Conservation (phyloP, 1,140 invertebrate species). For the Calliphora vicina region DNA sequence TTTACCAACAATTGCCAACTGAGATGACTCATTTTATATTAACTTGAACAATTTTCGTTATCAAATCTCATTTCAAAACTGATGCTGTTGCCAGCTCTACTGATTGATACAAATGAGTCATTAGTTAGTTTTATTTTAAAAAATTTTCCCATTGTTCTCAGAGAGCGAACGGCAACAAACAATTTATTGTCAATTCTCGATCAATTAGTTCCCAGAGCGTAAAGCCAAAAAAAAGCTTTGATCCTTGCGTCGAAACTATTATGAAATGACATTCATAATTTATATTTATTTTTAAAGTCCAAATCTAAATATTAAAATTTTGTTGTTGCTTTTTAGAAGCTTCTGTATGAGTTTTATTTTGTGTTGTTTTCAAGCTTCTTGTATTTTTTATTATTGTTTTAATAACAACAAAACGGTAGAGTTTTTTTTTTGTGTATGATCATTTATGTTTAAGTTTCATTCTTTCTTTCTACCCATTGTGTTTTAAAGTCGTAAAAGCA, state of each 20-base stretch:
- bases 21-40: neutral
- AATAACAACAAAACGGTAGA: neutral
- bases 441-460: neutral
- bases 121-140: neutral
- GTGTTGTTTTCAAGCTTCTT: neutral
- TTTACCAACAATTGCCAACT: neutral
- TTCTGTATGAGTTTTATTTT: neutral
- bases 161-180: too few species aligned
- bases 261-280: neutral
- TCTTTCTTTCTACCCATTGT: neutral
- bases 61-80: neutral
- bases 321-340: neutral
- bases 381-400: neutral
- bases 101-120: slow-evolving; percentile 10
- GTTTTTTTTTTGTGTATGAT: neutral
- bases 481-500: neutral
- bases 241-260: neutral
- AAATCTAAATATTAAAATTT: neutral
- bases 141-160: neutral
- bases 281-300: neutral
- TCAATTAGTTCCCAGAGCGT: neutral
- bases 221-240: neutral
- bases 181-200: neutral
- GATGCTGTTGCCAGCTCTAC: neutral
- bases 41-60: neutral